Base-by-base conservation (phyloP, 2,113 vertebrate species). In the Perognathus longimembris region DNA sequence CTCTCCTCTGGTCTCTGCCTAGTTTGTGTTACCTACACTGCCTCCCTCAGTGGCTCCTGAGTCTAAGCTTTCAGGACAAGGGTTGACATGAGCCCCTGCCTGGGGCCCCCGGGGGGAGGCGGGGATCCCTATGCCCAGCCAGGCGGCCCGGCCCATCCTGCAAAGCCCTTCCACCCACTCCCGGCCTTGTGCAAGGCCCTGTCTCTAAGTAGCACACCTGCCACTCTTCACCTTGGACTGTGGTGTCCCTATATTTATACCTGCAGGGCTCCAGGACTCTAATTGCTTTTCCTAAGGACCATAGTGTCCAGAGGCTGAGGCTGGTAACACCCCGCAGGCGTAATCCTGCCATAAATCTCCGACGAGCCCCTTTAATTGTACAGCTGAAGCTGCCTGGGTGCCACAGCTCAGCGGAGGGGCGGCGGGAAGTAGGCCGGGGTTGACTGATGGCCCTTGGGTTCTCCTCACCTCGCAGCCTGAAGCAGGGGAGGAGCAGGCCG, bases 231-330 rank as follows among this genome's bases (percentile, higher is more conserved):
- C 94, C 89, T 94, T 90, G 90, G 82, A 32, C 20, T 54, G 17
- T 24, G 74, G 79, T 7, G 0, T 64, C 91, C 84, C 38, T 88
- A 22, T 88, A 92, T 96, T 96, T 95, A 90, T 96, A 92, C 81
- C 70, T 0, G 7, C 61, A 42, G 70, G 93, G 87, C 93, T 92
- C 78, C 4, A 32, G 91, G 82, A 66, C 85, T 95, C 91, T 94
- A 95, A 97, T 92, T 96, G 96, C 93, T 95, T 97, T 94, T 97
- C 92, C 80, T 63, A 76, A 92, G 94, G 92, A 92, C 79, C 87
- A 84, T 67, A 64, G 95, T 90, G 96, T 91, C 92, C 92, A 71
- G 92, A 95, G 92, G 92, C 90, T 64, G 92, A 38, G 6, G 12
- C 24, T 22, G 84, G 92, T 79, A 84, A 91, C 88, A 93, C 91